Conservation (phyloP, 2,113 vertebrate species). For the Panurus biarmicus region DNA sequence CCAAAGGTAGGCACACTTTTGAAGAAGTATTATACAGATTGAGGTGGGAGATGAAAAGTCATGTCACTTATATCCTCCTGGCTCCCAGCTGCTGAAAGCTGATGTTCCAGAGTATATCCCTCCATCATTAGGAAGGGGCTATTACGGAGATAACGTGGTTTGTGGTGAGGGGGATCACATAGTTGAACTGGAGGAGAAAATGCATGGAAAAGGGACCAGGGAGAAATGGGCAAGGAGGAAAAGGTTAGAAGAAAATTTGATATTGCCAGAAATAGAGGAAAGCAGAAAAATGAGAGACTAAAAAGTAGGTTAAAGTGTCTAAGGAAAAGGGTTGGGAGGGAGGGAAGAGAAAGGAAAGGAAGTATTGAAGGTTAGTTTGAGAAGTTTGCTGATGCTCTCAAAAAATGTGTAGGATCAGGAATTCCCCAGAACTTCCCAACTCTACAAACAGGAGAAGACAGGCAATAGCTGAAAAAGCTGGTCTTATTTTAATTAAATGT, state of each 20-base stretch:
- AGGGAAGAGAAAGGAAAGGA: neutral
- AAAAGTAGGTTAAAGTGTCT: slow-evolving; percentile 9
- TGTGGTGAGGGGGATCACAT: neutral
- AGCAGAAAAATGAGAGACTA: neutral
- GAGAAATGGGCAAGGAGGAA: neutral
- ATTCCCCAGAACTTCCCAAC: slow-evolving; percentile 27
- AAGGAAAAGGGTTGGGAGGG: neutral
- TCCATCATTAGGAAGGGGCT: neutral
- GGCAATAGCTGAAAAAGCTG: slow-evolving; percentile 5
- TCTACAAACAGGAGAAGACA: slow-evolving; percentile 30
- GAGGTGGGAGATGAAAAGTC: neutral
- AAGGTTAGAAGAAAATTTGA: neutral
- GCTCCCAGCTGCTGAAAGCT: neutral
- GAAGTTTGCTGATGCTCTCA: neutral
- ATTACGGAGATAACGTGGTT: neutral
- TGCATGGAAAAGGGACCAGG: neutral
- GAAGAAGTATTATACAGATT: neutral
- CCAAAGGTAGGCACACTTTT: neutral
- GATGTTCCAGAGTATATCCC: neutral
- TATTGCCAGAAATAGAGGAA: neutral
- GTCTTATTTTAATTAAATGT: slow-evolving; percentile 59
- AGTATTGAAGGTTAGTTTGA: neutral
- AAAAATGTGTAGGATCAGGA: slow-evolving; percentile 53
- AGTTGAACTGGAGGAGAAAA: neutral
- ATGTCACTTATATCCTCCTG: neutral